phyloP scores from a whole-genome alignment of 2,888 invertebrate genomes.

The Ormyrus pomaceus region DNA sequence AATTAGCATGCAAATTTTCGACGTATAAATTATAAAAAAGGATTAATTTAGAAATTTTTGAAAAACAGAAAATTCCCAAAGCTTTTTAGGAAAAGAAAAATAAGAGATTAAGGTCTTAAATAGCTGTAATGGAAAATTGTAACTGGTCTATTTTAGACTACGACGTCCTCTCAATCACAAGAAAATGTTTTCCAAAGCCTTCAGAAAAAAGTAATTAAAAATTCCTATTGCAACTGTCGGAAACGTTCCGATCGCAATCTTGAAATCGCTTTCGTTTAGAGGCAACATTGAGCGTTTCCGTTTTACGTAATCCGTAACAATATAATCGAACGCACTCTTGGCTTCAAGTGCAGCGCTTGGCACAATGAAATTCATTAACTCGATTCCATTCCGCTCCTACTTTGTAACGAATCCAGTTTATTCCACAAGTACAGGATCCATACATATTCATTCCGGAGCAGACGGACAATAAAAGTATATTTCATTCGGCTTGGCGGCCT shows the following conservation, averaged over 20 bases:
- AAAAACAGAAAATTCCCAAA: too few relatives aligned
- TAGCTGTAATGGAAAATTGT: too few relatives aligned
- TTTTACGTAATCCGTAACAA: constrained; percentile 47
- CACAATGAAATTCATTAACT: constrained; percentile 34
- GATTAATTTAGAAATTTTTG: too few relatives aligned
- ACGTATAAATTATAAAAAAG: too few relatives aligned
- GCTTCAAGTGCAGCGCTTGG: constrained; percentile 5
- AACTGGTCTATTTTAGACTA: too few relatives aligned
- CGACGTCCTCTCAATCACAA: too few relatives aligned
- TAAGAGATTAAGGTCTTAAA: too few relatives aligned
- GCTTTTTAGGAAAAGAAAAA: too few relatives aligned
- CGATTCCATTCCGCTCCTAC: constrained; percentile 21
- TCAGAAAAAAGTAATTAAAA: not conserved
- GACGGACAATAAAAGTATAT: not conserved
- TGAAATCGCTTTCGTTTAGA: constrained; percentile 30
- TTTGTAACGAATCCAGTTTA: constrained; percentile 6
- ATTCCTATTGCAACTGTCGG: constrained; percentile 4
- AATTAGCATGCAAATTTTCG: too few relatives aligned
- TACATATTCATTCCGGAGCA: constrained; percentile 22
- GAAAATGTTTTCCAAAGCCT: too few relatives aligned
- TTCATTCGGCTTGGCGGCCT: not conserved
- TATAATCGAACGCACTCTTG: constrained; percentile 20
- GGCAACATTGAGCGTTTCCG: constrained; percentile 46
- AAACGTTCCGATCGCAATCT: constrained; percentile 31
- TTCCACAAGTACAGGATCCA: not conserved